Conservation (phyloP, 2,888 invertebrate genomes). For the Heliconius charithonia region DNA sequence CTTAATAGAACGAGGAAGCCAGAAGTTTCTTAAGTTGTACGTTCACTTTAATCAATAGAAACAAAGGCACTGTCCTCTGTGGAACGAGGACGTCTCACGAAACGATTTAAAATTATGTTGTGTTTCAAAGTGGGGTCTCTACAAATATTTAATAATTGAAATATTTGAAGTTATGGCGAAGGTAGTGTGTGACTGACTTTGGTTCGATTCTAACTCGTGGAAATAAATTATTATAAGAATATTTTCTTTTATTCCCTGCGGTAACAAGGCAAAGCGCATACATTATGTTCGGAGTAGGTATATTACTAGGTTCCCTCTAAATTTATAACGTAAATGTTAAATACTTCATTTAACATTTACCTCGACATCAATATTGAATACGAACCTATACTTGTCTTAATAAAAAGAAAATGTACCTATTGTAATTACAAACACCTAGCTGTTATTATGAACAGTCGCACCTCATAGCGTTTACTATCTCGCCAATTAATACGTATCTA, state of each 20-base stretch:
- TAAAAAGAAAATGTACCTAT: neutral
- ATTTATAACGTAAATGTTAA: too few species aligned
- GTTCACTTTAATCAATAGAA: conserved; percentile 29
- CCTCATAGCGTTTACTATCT: conserved; percentile 35
- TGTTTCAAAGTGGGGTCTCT: neutral
- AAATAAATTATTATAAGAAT: too few species aligned
- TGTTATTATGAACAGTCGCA: conserved; percentile 11
- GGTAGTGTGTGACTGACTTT: too few species aligned
- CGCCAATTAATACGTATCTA: conserved; percentile 36
- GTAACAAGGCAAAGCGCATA: too few species aligned
- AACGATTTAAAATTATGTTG: conserved; percentile 33
- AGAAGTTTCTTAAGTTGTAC: conserved; percentile 14
- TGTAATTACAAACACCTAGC: neutral
- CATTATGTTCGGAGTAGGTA: too few species aligned
- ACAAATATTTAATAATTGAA: neutral
- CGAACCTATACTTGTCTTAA: neutral
- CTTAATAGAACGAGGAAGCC: conserved; percentile 13
- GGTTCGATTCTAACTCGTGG: too few species aligned
- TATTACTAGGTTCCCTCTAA: too few species aligned
- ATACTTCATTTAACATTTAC: neutral
- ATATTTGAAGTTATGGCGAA: neutral
- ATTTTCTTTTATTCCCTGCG: too few species aligned
- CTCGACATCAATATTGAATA: neutral
- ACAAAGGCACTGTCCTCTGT: conserved; percentile 43
- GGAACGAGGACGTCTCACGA: conserved; percentile 33